phyloP scores from a whole-genome alignment of 53 echinoderm and acorn worm genomes.

The Paracentrotus lividus region DNA sequence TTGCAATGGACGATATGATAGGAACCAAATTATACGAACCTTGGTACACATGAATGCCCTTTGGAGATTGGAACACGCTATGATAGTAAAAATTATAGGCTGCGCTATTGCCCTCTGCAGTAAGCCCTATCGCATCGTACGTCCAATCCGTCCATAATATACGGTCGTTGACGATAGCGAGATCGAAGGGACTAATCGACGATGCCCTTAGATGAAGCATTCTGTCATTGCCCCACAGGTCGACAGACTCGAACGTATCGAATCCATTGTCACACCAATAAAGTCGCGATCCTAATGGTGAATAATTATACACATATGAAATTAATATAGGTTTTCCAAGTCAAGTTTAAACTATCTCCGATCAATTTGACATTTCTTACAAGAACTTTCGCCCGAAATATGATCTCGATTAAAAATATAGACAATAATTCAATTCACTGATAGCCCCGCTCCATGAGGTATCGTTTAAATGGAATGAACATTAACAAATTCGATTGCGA shows the following conservation, averaged over 20 bases:
- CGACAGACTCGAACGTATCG: conserved; percentile 69
- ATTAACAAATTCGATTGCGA: too few species aligned
- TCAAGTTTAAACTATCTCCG: too few species aligned
- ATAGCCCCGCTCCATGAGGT: too few species aligned
- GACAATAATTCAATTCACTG: too few species aligned
- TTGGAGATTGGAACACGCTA: not conserved
- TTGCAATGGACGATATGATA: too few species aligned
- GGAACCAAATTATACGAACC: too few species aligned
- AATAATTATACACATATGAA: too few species aligned
- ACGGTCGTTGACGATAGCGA: conserved; percentile 42
- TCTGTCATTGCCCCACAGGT: conserved; percentile 68
- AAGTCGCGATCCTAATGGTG: not conserved
- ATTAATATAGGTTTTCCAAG: too few species aligned
- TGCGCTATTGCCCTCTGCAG: not conserved
- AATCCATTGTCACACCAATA: conserved; percentile 77
- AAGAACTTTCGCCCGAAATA: too few species aligned
- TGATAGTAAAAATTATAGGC: not conserved
- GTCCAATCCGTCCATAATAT: conserved; percentile 80
- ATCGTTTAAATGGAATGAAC: too few species aligned
- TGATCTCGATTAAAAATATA: too few species aligned
- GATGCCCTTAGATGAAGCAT: not conserved
- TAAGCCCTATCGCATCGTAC: not conserved
- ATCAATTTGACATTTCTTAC: too few species aligned
- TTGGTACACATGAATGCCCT: conserved; percentile 10
- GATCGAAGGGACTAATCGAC: conserved; percentile 61